Evolutionary conservation across 2,113 vertebrate species (phyloP).

Genomic region (Aythya baeri): DNA sequence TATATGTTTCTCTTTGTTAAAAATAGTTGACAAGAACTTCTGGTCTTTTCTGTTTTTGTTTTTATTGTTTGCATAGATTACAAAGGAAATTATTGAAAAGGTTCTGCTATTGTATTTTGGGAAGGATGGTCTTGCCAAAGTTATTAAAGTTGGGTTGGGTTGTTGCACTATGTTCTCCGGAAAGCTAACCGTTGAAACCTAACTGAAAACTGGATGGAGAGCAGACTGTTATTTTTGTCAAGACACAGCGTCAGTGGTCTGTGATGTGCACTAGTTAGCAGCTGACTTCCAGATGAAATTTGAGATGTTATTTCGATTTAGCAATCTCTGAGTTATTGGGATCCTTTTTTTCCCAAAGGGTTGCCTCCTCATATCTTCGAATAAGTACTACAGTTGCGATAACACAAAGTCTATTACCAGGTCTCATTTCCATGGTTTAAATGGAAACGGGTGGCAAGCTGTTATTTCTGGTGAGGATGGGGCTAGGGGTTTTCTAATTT

Average conservation of each 20-base stretch:
- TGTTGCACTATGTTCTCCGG: not conserved
- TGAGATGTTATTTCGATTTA: not conserved
- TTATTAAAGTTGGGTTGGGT: not conserved
- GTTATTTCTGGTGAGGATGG: not conserved
- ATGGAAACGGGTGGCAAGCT: not conserved
- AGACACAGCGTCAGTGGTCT: not conserved
- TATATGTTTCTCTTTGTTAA: slow-evolving; percentile 6
- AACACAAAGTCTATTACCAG: not conserved
- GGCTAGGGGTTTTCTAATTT: not conserved
- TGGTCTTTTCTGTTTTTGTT: not conserved
- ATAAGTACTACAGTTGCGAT: not conserved
- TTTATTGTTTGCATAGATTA: not conserved
- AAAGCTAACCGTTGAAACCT: not conserved
- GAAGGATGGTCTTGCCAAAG: not conserved
- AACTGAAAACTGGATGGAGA: not conserved
- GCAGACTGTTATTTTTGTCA: not conserved
- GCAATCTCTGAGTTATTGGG: not conserved
- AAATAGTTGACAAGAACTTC: not conserved
- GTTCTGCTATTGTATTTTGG: slow-evolving; percentile 12
- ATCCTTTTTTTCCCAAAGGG: not conserved
- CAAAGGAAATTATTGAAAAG: not conserved
- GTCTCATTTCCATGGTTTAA: not conserved
- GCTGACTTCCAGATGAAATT: not conserved
- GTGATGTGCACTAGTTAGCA: not conserved
- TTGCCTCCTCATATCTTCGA: not conserved